Evolutionary conservation across 1,140 invertebrate genomes (phyloP).

Genomic region (Drosophila melanogaster): DNA sequence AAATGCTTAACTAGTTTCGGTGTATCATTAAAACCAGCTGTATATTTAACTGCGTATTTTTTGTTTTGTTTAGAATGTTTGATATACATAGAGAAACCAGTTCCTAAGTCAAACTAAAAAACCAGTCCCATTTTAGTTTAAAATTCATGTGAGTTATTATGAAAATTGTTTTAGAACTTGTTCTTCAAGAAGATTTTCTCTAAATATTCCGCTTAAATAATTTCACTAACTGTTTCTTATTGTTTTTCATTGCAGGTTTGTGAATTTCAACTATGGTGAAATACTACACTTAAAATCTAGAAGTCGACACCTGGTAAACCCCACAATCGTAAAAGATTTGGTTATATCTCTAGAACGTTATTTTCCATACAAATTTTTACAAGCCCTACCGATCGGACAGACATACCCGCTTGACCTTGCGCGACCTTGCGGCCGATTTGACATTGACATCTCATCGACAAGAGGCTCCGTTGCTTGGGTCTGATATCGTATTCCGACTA

Average conservation of each 20-base stretch:
- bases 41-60: not conserved
- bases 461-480: not conserved
- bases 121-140: not conserved
- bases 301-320: conserved; percentile 2
- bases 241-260: conserved; percentile 18
- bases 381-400: not conserved
- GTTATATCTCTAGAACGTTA: not conserved
- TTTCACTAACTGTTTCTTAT: not conserved
- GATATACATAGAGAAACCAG: not conserved
- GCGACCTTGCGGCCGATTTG: conserved; percentile 16
- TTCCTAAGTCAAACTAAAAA: not conserved
- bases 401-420: conserved; percentile 23
- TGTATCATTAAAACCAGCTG: not conserved
- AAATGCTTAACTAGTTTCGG: not conserved
- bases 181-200: not conserved
- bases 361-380: conserved; percentile 15
- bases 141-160: conserved; percentile 18
- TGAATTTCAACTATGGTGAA: not conserved
- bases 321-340: not conserved
- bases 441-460: conserved; percentile 32
- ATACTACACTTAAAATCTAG: not conserved
- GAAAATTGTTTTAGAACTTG: conserved; percentile 1
- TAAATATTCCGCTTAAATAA: not conserved
- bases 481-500: conserved; percentile 31
- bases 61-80: not conserved